Evolutionary conservation across 2,113 vertebrate species (phyloP).

Genomic region (Gorsachius goisagi): DNA sequence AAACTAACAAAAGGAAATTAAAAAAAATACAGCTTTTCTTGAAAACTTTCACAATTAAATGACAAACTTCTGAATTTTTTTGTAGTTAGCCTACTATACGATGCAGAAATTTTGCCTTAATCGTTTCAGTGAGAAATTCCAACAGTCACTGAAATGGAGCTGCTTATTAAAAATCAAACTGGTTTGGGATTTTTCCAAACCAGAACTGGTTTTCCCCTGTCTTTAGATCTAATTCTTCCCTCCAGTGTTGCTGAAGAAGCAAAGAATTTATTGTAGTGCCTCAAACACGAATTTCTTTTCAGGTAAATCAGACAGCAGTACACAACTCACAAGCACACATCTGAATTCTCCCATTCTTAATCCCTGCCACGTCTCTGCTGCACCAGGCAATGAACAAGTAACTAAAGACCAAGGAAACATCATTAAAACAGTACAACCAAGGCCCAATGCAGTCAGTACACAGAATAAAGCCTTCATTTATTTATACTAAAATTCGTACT

Average conservation of each 20-base stretch:
- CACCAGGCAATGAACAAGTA: background rate
- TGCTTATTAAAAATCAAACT: background rate
- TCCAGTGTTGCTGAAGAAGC: background rate
- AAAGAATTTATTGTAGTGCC: background rate
- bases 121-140: background rate
- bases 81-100: accelerated
- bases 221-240: background rate
- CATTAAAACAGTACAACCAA: background rate
- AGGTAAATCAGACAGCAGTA: background rate
- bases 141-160: background rate
- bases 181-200: background rate
- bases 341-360: background rate
- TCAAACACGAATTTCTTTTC: background rate
- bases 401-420: background rate
- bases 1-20: background rate
- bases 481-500: background rate
- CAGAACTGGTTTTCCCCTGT: background rate
- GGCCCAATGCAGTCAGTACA: background rate
- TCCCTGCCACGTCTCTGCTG: background rate
- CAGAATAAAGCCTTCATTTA: background rate
- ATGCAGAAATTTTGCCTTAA: background rate
- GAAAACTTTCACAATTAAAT: background rate
- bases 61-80: background rate
- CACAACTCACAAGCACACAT: background rate
- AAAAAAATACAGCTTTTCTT: background rate